Percentiles rank a stretch among this genome's conserved stretches.
These are phyloP conservation scores for Prochilodus magdalenae DNA, from an alignment of 2,113 vertebrate species.

Conservation along the genomic window DNA sequence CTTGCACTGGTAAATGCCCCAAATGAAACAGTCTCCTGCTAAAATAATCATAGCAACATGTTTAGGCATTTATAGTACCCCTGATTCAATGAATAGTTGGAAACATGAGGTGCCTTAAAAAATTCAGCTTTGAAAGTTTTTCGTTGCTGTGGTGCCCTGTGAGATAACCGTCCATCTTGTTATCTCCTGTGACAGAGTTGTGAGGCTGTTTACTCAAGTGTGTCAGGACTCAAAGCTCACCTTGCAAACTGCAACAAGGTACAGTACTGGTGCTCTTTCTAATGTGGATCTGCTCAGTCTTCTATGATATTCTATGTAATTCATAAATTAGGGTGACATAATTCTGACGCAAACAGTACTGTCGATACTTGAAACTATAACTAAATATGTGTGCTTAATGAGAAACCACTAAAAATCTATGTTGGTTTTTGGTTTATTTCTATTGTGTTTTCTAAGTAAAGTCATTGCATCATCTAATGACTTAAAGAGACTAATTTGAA, in stretches of 20 bases:
- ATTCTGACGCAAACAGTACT: too few species aligned
- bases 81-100: not conserved
- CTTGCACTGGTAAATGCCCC: not conserved
- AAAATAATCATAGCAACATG: not conserved
- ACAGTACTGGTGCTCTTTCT: slow-evolving; percentile 39
- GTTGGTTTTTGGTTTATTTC: too few species aligned
- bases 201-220: slow-evolving; percentile 96
- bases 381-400: too few species aligned
- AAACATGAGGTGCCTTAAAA: not conserved
- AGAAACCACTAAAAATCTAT: too few species aligned
- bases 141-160: slow-evolving; percentile 40
- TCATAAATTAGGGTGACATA: too few species aligned
- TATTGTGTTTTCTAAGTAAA: too few species aligned
- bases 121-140: not conserved
- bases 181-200: slow-evolving; percentile 83
- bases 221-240: slow-evolving; percentile 96
- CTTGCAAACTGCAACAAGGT: slow-evolving; percentile 98
- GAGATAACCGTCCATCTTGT: not conserved
- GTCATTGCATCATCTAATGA: too few species aligned
- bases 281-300: too few species aligned
- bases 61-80: not conserved
- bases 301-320: too few species aligned
- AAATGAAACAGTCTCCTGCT: not conserved
- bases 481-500: too few species aligned
- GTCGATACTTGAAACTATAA: too few species aligned